Base-by-base conservation (phyloP, 2,888 invertebrate genomes). In the Agriopis leucophaearia region DNA sequence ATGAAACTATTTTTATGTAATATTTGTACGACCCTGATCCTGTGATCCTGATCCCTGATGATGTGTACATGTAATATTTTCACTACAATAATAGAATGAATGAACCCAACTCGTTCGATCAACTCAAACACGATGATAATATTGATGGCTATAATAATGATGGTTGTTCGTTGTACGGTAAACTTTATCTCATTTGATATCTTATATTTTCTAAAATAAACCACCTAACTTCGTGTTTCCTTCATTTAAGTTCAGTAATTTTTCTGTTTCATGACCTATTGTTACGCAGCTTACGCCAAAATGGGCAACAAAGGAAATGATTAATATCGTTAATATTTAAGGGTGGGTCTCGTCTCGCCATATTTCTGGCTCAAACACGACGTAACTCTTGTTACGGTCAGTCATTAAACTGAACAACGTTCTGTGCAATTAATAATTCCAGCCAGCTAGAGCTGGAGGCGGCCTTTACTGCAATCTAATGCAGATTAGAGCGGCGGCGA, bases 301-400 rank as follows among this genome's bases (percentile, higher is more conserved):
- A 38, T 8, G 52, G 8, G 38, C 15, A 52, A 55, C 40, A 42
- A 18, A 55, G 16, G 45, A 62, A 38, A 52, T 36, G 52, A 52
- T 54, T 47, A 44, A 18, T 38, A 45, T 54, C 54, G 45, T 63
- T 62, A 47, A 63, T 47, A 48, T 56, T 16, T 55, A 48, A 48
- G 55, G 47, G 38, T n/a, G 16, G 52, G 52, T 38, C 35, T 38
- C 63, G 12, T 40, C 48, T 35, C 45, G 47, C 55, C 63, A 38
- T 63, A 62, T 62, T 54, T 47, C 61, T 62, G 61, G 45, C 54
- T 62, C 54, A 36, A 62, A 54, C 38, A 13, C 61, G 54, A 54
- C 54, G 38, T 54, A 38, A 45, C 54, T 54, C 45, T 44, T 36
- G 61, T 45, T 44, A 54, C 36, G 61, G 44, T 36, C 38, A 9